Percentiles rank a stretch among this genome's conserved stretches.
Evolutionary conservation across 2,113 vertebrate genomes (phyloP).

Genomic region (Aegithalos caudatus): DNA sequence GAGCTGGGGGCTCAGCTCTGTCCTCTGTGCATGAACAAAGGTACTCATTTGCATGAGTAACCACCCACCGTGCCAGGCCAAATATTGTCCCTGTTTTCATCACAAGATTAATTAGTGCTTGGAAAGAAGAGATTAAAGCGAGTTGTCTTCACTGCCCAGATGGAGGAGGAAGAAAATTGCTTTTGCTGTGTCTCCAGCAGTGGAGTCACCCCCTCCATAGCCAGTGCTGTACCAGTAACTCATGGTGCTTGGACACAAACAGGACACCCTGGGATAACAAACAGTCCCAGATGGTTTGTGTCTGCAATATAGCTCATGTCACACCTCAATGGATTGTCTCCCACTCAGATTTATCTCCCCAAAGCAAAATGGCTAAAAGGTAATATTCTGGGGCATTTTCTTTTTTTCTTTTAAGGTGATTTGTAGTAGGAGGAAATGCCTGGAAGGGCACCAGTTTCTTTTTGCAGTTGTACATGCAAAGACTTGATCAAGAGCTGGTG

Average conservation of each 20-base stretch:
- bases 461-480: background rate
- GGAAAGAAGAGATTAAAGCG: background rate
- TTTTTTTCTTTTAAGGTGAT: too few relatives aligned
- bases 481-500: background rate
- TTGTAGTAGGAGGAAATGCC: background rate
- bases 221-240: background rate
- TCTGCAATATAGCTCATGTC: background rate
- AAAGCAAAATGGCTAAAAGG: background rate
- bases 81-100: conserved; percentile 16
- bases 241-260: background rate
- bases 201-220: background rate
- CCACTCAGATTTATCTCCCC: background rate
- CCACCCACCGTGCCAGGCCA: conserved; percentile 5
- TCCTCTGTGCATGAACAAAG: background rate
- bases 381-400: background rate
- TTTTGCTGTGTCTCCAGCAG: background rate
- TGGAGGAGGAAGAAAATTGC: background rate
- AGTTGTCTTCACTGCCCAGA: background rate
- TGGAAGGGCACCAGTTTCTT: background rate
- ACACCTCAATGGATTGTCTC: background rate
- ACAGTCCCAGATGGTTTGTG: background rate
- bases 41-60: background rate
- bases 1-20: background rate
- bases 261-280: conserved; percentile 2
- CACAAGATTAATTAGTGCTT: conserved; percentile 12